These are phyloP conservation scores for Sycophila sp. DNA, from an alignment of 1,140 invertebrate species.

Conservation along the genomic window DNA sequence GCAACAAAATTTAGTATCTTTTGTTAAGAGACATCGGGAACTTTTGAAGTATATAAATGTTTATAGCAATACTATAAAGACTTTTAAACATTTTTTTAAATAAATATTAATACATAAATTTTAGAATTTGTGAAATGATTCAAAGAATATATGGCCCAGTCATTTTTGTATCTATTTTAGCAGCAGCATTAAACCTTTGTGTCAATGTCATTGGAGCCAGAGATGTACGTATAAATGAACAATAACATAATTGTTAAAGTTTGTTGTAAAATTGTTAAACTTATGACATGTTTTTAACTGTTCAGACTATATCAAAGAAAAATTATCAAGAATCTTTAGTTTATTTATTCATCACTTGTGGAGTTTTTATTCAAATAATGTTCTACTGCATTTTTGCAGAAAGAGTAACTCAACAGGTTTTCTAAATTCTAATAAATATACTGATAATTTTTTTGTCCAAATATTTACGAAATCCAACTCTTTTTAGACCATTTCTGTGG, in stretches of 20 bases:
- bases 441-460: not conserved
- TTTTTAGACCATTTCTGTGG: not conserved
- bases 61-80: not conserved
- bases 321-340: not conserved
- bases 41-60: not conserved
- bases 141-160: not conserved
- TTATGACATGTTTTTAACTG: too few species aligned
- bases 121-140: not conserved
- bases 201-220: not conserved
- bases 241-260: not conserved
- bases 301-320: not conserved
- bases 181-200: not conserved
- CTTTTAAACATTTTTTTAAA: not conserved
- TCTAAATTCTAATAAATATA: not conserved
- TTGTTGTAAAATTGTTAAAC: too few species aligned
- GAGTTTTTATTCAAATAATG: not conserved
- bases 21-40: not conserved
- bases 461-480: not conserved
- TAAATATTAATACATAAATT: not conserved
- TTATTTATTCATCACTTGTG: not conserved
- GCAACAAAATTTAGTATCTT: not conserved
- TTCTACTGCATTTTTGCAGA: conserved; percentile 3
- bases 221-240: not conserved
- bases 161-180: not conserved
- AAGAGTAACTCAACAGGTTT: not conserved